Base-by-base conservation (phyloP, 2,888 invertebrate species). In the Hydraecia micacea region DNA sequence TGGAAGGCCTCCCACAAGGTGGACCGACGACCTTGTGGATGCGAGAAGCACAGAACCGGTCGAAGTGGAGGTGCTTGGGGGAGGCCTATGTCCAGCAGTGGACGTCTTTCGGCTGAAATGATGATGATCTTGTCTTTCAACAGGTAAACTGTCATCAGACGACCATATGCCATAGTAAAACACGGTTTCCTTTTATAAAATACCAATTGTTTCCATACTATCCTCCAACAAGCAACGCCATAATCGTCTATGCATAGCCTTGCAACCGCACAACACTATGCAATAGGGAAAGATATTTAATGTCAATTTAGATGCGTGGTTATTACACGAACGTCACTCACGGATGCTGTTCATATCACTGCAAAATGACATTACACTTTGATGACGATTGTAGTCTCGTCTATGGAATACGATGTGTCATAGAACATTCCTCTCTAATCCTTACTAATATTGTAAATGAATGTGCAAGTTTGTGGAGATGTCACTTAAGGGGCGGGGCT, bases 291-390 rank as follows among this genome's bases (percentile, higher is more conserved):
- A 82, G 79, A 82, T 78, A 80, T 82, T 81, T 84, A 86, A 85
- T 83, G 87, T 79, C 84, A 85, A 90, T 90, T 90, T 89, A 90
- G 83, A 90, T 90, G 90, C 87, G 86, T 65, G 75, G 84, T 83
- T 90, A 87, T 87, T 84, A 84, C 83, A 75, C 72, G 39, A 42
- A 81, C 84, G 89, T 86, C 87, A 86, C 70, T 85, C 86, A 80
- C 83, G 85, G 85, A 87, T 88, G 84, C 78, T 70, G 70, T 25
- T n/a, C 77, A 8, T 62, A 71, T 74, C 80, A 63, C 42, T 77
- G 78, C 36, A 70, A 82, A 73, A 58, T 82, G 77, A 62, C 72
- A 85, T 83, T 80, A 77, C 65, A 65, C 63, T 82, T 78, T 82
- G 72, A 85, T 82, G 80, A 85, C 77, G 67, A 69, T 32, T 25